These are phyloP conservation scores for Ameiurus melas DNA, from an alignment of 2,113 vertebrate genomes.

Conservation along the genomic window DNA sequence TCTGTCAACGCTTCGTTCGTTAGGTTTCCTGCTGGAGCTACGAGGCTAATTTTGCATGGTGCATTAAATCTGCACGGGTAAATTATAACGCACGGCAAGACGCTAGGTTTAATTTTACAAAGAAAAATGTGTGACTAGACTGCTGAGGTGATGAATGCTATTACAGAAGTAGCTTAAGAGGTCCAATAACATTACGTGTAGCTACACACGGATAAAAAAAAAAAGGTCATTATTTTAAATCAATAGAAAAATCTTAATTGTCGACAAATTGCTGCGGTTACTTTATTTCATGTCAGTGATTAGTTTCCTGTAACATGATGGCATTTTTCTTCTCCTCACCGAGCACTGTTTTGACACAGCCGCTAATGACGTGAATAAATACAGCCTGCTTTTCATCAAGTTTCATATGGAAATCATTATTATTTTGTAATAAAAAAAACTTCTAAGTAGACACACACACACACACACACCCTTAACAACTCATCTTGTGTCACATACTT, in stretches of 20 bases:
- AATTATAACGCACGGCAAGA: background rate
- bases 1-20: background rate
- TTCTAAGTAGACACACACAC: too few species aligned
- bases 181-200: background rate
- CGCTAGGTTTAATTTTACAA: background rate
- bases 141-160: background rate
- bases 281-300: background rate
- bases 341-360: background rate
- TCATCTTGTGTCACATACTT: too few species aligned
- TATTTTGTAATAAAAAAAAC: too few species aligned
- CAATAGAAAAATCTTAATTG: too few species aligned
- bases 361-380: background rate
- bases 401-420: background rate
- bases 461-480: background rate
- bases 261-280: background rate
- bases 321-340: background rate
- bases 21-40: background rate
- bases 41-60: background rate
- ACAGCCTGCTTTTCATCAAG: background rate
- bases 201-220: background rate
- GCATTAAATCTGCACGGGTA: background rate
- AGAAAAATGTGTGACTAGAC: background rate
- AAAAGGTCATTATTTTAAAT: background rate
- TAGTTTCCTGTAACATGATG: background rate
- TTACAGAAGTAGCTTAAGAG: background rate